A percentile compares a stretch with the other conserved stretches of the same genome.
Evolutionary conservation across 1,140 invertebrate species (phyloP).

Genomic region (Piezodorus guildinii): DNA sequence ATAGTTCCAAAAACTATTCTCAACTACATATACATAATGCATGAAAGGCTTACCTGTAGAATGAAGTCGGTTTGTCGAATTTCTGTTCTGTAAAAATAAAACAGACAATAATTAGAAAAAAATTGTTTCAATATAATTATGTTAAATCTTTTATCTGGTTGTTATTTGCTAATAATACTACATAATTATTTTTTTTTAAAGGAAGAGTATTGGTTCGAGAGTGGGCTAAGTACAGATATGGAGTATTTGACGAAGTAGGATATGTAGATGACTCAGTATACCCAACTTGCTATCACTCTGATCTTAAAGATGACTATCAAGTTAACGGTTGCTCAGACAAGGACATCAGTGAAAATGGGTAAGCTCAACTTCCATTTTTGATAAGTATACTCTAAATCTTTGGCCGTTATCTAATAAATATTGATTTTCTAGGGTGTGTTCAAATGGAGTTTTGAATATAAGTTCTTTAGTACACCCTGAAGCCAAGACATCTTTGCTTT

Average conservation of each 20-base stretch:
- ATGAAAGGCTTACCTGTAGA: no score
- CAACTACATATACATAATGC: no score
- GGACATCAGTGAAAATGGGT: conserved; percentile 38
- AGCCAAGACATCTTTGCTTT: conserved; percentile 44
- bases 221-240: conserved; percentile 55
- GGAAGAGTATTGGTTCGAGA: conserved; percentile 45
- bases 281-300: conserved; percentile 40
- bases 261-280: conserved; percentile 46
- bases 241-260: conserved; percentile 55
- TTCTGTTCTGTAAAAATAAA: no score
- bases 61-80: no score
- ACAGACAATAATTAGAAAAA: no score
- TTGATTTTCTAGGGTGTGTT: conserved; percentile 30
- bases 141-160: no score
- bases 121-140: no score
- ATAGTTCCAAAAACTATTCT: no score
- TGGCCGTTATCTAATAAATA: background rate
- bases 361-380: conserved; percentile 26
- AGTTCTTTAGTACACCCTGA: conserved; percentile 35
- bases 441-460: conserved; percentile 30
- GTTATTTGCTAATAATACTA: no score
- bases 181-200: conserved; percentile 24
- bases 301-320: conserved; percentile 29
- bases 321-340: conserved; percentile 41
- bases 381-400: background rate